phyloP scores from a whole-genome alignment of 2,113 vertebrate genomes.

The Nansenia antarctica region DNA sequence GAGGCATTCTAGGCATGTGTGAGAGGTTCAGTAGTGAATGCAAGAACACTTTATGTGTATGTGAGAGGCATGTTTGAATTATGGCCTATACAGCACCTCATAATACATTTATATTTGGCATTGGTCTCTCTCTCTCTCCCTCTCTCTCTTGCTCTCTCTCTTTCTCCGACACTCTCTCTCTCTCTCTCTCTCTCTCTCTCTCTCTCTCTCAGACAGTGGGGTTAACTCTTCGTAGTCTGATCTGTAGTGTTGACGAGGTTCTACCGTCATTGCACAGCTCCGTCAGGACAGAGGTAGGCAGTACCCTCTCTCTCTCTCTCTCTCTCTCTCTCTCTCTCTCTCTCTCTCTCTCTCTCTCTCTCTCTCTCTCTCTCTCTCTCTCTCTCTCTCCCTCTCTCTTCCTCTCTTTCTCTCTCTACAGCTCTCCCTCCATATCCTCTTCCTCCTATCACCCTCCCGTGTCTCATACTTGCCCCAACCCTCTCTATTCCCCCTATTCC shows the following conservation, averaged over 20 bases:
- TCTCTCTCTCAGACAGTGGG: constrained; percentile 78
- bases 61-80: neutral
- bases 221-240: constrained; percentile 83
- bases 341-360: neutral
- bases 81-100: neutral
- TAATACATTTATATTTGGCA: neutral
- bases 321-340: constrained; percentile 15
- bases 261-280: constrained; percentile 81
- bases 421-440: constrained; percentile 59
- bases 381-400: neutral
- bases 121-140: neutral
- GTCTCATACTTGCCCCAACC: neutral
- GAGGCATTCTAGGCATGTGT: no score
- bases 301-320: neutral
- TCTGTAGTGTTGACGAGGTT: constrained; percentile 86
- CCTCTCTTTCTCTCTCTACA: constrained; percentile 72
- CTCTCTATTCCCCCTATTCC: no score
- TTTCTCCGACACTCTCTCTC: neutral
- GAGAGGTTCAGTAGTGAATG: no score
- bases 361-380: neutral
- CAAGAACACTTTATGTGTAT: no score
- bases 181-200: neutral
- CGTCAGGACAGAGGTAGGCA: constrained; percentile 83
- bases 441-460: neutral
- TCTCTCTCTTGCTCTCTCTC: neutral